Percentiles rank a stretch among this genome's conserved stretches.
phyloP scores from a whole-genome alignment of 2,888 invertebrate genomes.

The Omphaloscelis lunosa region DNA sequence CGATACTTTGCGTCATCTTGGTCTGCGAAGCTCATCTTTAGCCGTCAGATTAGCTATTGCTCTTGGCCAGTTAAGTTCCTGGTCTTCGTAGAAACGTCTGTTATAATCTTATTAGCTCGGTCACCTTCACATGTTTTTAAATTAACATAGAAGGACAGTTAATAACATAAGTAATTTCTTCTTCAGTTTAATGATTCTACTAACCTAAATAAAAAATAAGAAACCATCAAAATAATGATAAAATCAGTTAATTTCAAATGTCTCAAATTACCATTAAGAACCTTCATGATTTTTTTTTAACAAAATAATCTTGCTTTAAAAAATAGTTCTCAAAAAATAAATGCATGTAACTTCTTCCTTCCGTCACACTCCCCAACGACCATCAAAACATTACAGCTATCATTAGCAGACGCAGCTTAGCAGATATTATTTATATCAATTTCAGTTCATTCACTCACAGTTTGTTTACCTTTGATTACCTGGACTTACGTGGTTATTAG shows the following conservation, averaged over 20 bases:
- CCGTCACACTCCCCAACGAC: constrained; percentile 8
- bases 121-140: not conserved
- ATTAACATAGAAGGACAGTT: not conserved
- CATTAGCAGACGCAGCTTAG: constrained; percentile 70
- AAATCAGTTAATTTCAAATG: not conserved
- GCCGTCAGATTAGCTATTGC: constrained; percentile 15
- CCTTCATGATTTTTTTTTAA: too few species aligned
- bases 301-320: not conserved
- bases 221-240: not conserved
- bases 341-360: constrained; percentile 36
- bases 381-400: constrained; percentile 64
- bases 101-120: not conserved
- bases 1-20: not conserved
- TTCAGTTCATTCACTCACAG: constrained; percentile 60
- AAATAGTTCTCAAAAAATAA: not conserved
- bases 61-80: not conserved
- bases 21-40: not conserved
- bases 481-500: constrained; percentile 67
- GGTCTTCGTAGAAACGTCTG: not conserved
- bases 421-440: constrained; percentile 71
- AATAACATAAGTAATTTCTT: not conserved
- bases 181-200: not conserved
- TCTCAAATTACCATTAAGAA: not conserved
- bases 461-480: constrained; percentile 67
- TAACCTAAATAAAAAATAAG: too few species aligned